Percentiles rank a stretch among this genome's conserved stretches.
These are phyloP conservation scores for Sardina pilchardus DNA, from an alignment of 2,113 vertebrate species.

Conservation along the genomic window DNA sequence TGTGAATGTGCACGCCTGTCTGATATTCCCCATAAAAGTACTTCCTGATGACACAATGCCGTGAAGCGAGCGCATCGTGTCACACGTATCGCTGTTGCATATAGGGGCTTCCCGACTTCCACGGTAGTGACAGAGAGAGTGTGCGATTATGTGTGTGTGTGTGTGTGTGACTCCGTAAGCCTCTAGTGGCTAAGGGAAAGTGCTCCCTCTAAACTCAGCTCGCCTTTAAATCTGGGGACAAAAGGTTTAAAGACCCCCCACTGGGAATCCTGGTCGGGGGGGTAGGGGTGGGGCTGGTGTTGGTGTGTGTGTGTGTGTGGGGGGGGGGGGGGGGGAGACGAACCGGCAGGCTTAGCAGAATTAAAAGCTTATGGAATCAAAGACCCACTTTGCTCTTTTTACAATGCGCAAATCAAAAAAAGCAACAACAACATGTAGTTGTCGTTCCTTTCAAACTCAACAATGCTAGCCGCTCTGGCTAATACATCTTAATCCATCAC, in stretches of 20 bases:
- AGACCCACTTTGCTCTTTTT: constrained; percentile 30
- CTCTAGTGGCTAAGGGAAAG: constrained; percentile 36
- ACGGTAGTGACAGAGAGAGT: neutral
- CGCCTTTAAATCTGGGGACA: constrained; percentile 46
- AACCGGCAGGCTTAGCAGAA: constrained; percentile 44
- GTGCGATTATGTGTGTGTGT: neutral
- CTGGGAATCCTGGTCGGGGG: constrained; percentile 23
- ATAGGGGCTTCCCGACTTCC: constrained; percentile 20
- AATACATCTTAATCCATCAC: neutral
- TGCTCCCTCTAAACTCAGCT: constrained; percentile 30
- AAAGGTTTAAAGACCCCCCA: constrained; percentile 45
- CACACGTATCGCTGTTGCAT: neutral
- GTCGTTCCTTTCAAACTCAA: constrained; percentile 16
- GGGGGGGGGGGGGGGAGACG: neutral
- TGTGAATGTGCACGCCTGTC: neutral
- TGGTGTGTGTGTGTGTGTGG: no score
- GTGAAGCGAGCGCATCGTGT: constrained; percentile 13
- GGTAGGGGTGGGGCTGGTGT: neutral
- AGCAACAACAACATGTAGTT: constrained; percentile 28
- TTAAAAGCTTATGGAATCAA: constrained; percentile 55
- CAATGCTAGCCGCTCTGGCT: neutral
- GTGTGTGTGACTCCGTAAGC: constrained; percentile 20
- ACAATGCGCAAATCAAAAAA: constrained; percentile 25
- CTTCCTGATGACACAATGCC: neutral
- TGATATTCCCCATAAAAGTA: neutral